Evolutionary conservation across 1,140 invertebrate genomes (phyloP).

Genomic region (Sinella curviseta): DNA sequence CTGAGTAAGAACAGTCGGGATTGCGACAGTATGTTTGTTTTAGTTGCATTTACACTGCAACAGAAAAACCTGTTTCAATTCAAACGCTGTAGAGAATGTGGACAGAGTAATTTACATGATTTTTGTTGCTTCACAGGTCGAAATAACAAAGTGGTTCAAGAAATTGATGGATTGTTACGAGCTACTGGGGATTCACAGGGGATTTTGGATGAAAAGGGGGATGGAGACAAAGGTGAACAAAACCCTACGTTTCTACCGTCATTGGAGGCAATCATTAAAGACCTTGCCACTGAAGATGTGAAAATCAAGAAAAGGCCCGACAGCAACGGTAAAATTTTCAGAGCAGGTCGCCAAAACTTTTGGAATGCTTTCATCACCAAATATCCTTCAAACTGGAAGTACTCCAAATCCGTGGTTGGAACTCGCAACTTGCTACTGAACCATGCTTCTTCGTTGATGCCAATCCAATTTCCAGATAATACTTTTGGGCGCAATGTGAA

Average conservation of each 20-base stretch:
- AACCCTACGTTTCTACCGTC: not conserved
- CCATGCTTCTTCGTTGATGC: not conserved
- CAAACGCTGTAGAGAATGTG: too few species aligned
- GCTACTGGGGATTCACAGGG: not conserved
- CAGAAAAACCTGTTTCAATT: too few species aligned
- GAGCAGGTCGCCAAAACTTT: not conserved
- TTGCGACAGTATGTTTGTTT: too few species aligned
- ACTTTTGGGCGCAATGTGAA: not conserved
- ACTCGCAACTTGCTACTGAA: not conserved
- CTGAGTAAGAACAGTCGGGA: not conserved
- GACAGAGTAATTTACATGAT: too few species aligned
- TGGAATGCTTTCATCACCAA: not conserved
- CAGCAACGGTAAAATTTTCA: not conserved
- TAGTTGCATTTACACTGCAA: too few species aligned
- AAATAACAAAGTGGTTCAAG: not conserved
- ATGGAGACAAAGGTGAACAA: not conserved
- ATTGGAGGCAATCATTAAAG: not conserved
- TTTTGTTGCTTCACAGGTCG: not conserved
- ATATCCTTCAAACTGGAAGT: not conserved
- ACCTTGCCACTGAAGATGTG: not conserved
- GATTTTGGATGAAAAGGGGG: not conserved
- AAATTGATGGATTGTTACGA: constrained; percentile 1
- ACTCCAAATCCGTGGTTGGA: not conserved
- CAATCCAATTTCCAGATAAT: not conserved
- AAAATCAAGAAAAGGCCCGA: not conserved